Evolutionary conservation across 1,140 invertebrate genomes (phyloP).

Genomic region (Himalopsyche phryganea): DNA sequence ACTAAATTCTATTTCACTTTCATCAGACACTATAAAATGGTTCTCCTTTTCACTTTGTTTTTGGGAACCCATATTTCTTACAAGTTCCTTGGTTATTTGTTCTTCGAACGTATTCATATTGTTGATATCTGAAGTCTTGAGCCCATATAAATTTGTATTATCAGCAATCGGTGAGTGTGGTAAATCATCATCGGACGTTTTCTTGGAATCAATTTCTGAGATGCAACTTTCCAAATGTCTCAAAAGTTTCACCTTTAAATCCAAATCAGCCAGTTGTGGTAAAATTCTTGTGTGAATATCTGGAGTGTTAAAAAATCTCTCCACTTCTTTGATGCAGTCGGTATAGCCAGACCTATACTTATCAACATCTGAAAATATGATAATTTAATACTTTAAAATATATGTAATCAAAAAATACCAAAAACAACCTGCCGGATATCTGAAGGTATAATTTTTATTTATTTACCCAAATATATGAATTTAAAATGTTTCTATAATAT

Average conservation of each 20-base stretch:
- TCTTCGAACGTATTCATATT: neutral
- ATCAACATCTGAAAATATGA: constrained; percentile 51
- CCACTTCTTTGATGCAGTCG: constrained; percentile 75
- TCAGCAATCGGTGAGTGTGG: no score
- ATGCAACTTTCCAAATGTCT: constrained; percentile 70
- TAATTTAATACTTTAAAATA: constrained; percentile 7
- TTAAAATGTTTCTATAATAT: no score
- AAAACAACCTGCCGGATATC: no score
- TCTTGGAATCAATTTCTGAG: constrained; percentile 57
- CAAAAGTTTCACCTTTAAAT: constrained; percentile 64
- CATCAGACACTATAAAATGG: neutral
- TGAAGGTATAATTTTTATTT: no score
- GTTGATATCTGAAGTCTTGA: no score
- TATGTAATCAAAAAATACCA: no score
- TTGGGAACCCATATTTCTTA: neutral
- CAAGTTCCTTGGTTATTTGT: constrained; percentile 1
- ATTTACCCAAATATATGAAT: no score
- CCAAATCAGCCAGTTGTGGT: constrained; percentile 60
- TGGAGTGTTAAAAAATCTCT: constrained; percentile 62
- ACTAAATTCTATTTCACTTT: neutral
- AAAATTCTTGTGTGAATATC: constrained; percentile 62
- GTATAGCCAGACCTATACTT: constrained; percentile 69
- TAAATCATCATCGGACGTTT: no score
- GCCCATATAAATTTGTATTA: no score
- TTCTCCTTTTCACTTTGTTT: constrained; percentile 1